Percentiles rank a stretch among this genome's conserved stretches.
Evolutionary conservation across 2,888 invertebrate genomes (phyloP).

Genomic region (Palloptera scutellata): DNA sequence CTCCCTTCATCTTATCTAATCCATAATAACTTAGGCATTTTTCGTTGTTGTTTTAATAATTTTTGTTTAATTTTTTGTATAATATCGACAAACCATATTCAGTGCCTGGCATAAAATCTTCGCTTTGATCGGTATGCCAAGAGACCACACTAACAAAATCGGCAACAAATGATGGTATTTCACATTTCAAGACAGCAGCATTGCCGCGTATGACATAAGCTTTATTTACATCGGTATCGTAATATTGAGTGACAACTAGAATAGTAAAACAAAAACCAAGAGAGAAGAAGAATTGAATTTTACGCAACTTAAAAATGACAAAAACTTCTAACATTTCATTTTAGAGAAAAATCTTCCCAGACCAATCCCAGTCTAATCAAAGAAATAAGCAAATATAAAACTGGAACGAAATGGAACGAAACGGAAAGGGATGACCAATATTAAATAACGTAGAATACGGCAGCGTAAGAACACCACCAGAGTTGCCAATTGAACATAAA

Average conservation of each 20-base stretch:
- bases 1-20: too few species aligned
- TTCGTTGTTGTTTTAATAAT: too few species aligned
- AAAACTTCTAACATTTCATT: neutral
- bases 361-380: neutral
- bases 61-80: neutral
- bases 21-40: too few species aligned
- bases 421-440: too few species aligned
- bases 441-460: too few species aligned
- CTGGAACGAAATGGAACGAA: neutral
- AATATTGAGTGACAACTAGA: constrained; percentile 87
- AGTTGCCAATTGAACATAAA: too few species aligned
- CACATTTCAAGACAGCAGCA: constrained; percentile 86
- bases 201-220: constrained; percentile 90
- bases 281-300: constrained; percentile 12
- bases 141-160: constrained; percentile 89
- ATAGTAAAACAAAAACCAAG: constrained; percentile 13
- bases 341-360: constrained; percentile 30
- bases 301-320: neutral
- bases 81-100: constrained; percentile 63
- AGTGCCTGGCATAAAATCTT: constrained; percentile 61
- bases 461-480: too few species aligned
- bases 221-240: constrained; percentile 90
- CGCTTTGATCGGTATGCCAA: constrained; percentile 79
- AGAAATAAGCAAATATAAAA: neutral
- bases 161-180: constrained; percentile 90